Conservation (phyloP, 2,797 vertebrate species). For the Rousettus madagascariensis region DNA sequence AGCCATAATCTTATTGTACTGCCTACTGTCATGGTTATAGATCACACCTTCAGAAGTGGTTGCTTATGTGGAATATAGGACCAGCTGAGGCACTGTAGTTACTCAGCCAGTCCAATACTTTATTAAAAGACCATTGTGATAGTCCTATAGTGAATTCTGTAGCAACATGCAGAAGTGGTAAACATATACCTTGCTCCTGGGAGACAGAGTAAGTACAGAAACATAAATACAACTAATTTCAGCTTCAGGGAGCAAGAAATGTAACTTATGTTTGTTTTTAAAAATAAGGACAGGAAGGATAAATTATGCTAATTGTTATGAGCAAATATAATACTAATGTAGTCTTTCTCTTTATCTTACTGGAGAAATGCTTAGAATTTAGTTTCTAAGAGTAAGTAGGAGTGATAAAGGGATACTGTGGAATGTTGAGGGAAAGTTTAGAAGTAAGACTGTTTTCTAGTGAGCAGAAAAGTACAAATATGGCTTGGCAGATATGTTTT, state of each 20-base stretch:
- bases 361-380: constrained; percentile 31
- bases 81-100: background rate
- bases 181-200: background rate
- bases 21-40: constrained; percentile 5
- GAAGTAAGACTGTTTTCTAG: constrained; percentile 22
- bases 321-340: constrained; percentile 4
- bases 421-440: background rate
- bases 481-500: constrained; percentile 44
- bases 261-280: constrained; percentile 24
- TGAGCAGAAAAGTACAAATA: constrained; percentile 36
- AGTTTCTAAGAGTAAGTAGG: background rate
- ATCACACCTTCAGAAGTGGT: constrained; percentile 42
- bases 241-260: constrained; percentile 17
- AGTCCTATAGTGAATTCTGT: background rate
- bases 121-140: constrained; percentile 29
- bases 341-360: background rate
- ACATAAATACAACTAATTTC: constrained; percentile 35
- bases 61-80: constrained; percentile 1
- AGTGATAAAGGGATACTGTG: background rate
- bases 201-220: constrained; percentile 34
- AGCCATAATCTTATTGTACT: constrained; percentile 54
- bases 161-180: constrained; percentile 3
- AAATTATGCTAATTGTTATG: background rate
- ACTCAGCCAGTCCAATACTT: constrained; percentile 14
- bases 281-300: constrained; percentile 12